Conservation (phyloP, 2,113 vertebrate species). For the Rhabdornis inornatus region DNA sequence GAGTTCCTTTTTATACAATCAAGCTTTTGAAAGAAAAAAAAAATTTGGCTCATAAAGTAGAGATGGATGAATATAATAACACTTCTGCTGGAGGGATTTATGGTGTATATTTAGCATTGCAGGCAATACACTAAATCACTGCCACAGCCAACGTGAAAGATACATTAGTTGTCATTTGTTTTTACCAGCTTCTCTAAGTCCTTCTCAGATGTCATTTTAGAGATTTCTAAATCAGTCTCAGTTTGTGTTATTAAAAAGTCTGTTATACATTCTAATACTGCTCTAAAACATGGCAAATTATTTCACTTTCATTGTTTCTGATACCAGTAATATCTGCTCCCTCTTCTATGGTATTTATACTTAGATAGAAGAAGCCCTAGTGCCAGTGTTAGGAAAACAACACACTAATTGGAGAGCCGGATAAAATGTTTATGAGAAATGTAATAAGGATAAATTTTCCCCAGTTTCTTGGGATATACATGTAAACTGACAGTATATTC, state of each 20-base stretch:
- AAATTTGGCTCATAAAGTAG: constrained; percentile 54
- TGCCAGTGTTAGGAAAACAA: background rate
- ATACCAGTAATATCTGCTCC: background rate
- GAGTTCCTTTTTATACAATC: constrained; percentile 56
- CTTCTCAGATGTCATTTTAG: constrained; percentile 63
- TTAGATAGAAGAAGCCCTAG: background rate
- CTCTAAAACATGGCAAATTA: constrained; percentile 33
- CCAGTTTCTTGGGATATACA: background rate
- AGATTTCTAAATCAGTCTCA: constrained; percentile 68
- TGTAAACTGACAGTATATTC: background rate
- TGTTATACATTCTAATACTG: constrained; percentile 56
- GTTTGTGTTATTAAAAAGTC: constrained; percentile 65
- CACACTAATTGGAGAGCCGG: background rate
- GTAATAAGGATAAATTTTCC: background rate
- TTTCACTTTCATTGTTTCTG: constrained; percentile 3
- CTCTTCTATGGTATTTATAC: background rate
- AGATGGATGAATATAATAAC: constrained; percentile 77
- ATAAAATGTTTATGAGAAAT: background rate
- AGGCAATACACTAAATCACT: constrained; percentile 78
- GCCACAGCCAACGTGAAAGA: constrained; percentile 68
- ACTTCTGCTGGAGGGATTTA: constrained; percentile 74
- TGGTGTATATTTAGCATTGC: constrained; percentile 72
- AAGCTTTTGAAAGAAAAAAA: constrained; percentile 64
- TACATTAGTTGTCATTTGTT: constrained; percentile 70
- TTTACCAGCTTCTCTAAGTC: constrained; percentile 53